Evolutionary conservation across 2,113 vertebrate species (phyloP).

Genomic region (western clawed frog (Xenopus tropicalis)): DNA sequence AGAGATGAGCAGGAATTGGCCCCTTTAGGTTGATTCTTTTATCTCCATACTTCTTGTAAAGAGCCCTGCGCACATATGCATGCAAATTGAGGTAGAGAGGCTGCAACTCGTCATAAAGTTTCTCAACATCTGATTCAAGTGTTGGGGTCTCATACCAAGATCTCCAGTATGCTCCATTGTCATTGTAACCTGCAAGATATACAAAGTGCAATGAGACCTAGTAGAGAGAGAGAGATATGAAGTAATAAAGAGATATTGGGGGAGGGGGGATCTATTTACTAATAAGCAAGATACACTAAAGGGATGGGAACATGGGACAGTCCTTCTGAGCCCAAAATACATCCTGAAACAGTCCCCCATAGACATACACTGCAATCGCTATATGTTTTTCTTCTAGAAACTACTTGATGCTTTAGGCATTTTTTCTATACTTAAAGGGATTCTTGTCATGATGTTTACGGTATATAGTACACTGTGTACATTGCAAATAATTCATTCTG

Average conservation of each 20-base stretch:
- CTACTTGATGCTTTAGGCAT: no score
- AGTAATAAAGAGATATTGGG: neutral
- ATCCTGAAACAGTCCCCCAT: no score
- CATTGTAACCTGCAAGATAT: slow-evolving; percentile 70
- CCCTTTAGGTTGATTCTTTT: slow-evolving; percentile 80
- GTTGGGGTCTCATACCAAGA: slow-evolving; percentile 81
- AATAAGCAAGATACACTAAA: neutral
- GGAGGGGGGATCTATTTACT: neutral
- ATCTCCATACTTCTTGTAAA: slow-evolving; percentile 79
- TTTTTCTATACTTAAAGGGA: no score
- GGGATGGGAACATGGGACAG: no score
- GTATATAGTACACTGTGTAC: no score
- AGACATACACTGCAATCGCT: no score
- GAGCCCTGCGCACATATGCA: slow-evolving; percentile 83
- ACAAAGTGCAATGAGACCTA: neutral
- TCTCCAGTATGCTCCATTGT: slow-evolving; percentile 87
- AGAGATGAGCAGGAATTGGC: slow-evolving; percentile 92
- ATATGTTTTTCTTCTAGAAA: no score
- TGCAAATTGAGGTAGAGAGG: slow-evolving; percentile 89
- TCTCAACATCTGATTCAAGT: slow-evolving; percentile 86
- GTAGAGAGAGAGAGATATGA: neutral
- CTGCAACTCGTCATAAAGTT: slow-evolving; percentile 81
- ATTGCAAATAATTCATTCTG: no score
- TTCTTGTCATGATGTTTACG: no score
- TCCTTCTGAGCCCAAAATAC: no score